A percentile compares a stretch with the other conserved stretches of the same genome.
phyloP scores from a whole-genome alignment of 2,888 invertebrate species.

The Zaprionus obscuricornis region DNA sequence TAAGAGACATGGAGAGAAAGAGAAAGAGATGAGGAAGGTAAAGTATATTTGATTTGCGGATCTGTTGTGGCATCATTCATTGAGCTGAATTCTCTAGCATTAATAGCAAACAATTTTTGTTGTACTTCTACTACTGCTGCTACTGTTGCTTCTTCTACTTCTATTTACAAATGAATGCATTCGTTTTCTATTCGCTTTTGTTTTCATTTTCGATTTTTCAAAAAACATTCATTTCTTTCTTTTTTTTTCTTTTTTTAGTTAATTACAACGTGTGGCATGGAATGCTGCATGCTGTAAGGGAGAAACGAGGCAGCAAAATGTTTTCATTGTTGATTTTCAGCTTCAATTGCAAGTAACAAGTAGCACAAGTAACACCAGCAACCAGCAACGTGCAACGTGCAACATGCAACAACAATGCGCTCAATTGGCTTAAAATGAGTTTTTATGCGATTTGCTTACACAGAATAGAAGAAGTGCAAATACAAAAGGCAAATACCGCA shows the following conservation, averaged over 20 bases:
- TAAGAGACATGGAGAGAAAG: not conserved
- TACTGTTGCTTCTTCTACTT: too few species aligned
- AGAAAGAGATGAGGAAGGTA: not conserved
- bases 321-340: slow-evolving; percentile 52
- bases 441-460: slow-evolving; percentile 76
- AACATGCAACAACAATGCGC: slow-evolving; percentile 56
- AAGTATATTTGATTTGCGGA: slow-evolving; percentile 16
- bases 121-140: slow-evolving; percentile 28
- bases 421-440: slow-evolving; percentile 75
- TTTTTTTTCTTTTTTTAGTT: slow-evolving; percentile 66
- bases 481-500: too few species aligned
- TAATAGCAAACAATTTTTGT: slow-evolving; percentile 11
- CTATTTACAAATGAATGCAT: slow-evolving; percentile 68
- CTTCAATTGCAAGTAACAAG: slow-evolving; percentile 28
- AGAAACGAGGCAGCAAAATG: slow-evolving; percentile 16
- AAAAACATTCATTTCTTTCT: not conserved
- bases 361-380: slow-evolving; percentile 17
- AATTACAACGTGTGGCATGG: slow-evolving; percentile 50
- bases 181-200: slow-evolving; percentile 34
- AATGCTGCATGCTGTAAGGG: not conserved
- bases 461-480: slow-evolving; percentile 61
- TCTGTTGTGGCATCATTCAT: slow-evolving; percentile 30
- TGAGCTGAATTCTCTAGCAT: slow-evolving; percentile 22
- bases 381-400: slow-evolving; percentile 10
- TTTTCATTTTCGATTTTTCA: slow-evolving; percentile 24